These are phyloP conservation scores for Hydrophis major DNA, from an alignment of 2,797 vertebrate genomes.

Conservation along the genomic window DNA sequence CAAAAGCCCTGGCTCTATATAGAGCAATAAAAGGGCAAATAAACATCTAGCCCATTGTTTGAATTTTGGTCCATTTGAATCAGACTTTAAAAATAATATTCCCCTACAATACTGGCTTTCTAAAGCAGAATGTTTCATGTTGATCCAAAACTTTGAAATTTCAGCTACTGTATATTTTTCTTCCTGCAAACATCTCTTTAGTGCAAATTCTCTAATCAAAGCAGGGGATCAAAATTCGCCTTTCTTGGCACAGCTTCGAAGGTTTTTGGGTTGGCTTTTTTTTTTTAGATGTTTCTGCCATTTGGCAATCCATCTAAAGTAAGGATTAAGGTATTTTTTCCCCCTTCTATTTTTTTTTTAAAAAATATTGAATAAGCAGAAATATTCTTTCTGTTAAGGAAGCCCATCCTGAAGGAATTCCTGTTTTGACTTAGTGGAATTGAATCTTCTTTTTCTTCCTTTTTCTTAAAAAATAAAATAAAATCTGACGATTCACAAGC, in stretches of 20 bases:
- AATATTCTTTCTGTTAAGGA: slow-evolving; percentile 61
- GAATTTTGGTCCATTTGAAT: slow-evolving; percentile 40
- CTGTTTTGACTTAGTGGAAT: slow-evolving; percentile 72
- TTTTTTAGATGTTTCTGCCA: slow-evolving; percentile 59
- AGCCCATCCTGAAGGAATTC: slow-evolving; percentile 66
- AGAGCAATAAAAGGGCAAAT: slow-evolving; percentile 48
- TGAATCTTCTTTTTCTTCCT: slow-evolving; percentile 54
- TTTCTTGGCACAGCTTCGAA: slow-evolving; percentile 55
- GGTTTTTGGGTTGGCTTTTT: neutral
- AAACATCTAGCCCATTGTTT: slow-evolving; percentile 38
- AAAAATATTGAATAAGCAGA: slow-evolving; percentile 38
- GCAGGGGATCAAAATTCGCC: slow-evolving; percentile 56
- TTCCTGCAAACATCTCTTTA: slow-evolving; percentile 59
- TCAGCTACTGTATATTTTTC: slow-evolving; percentile 74
- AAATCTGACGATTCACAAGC: slow-evolving; percentile 43
- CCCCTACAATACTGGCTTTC: slow-evolving; percentile 46
- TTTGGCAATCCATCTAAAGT: slow-evolving; percentile 49
- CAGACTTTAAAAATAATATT: slow-evolving; percentile 29
- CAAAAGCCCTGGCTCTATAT: slow-evolving; percentile 11
- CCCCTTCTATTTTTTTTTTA: neutral
- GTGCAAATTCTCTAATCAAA: slow-evolving; percentile 67
- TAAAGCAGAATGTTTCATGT: slow-evolving; percentile 62
- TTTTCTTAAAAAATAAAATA: neutral
- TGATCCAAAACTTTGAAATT: slow-evolving; percentile 73
- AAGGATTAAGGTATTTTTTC: neutral